Evolutionary conservation across 2,113 vertebrate species (phyloP), one percentile per base, ranked within the genome.

Genomic region (Carettochelys insculpta): DNA sequence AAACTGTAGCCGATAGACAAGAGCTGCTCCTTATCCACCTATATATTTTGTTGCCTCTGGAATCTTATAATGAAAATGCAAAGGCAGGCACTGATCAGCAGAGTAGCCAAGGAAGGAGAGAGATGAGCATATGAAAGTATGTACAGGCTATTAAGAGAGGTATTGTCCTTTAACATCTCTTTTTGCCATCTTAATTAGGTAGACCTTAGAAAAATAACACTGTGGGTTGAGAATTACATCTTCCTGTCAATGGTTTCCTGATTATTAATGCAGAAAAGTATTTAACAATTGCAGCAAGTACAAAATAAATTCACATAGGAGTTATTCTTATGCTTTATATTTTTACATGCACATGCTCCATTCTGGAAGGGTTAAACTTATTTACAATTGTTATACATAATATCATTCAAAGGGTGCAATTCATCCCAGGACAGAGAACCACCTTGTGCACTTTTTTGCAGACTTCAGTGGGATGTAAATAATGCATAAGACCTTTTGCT

Each of bases 31-130:
- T 88, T 52, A 50, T 93, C 82, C 91, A 43, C 13, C 14, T 48
- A 0, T 1, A 11, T 81, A 54, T 19, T 89, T 89, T 41, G 12
- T 75, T 75, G 82, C 4, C 3, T 91, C n/a, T 87, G 13, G 1
- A 41, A 3, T 79, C 1, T 83, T 92, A 90, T 56, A 86, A 83
- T 38, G 76, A 73, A 45, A 2, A 73, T 45, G 22, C 38, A 73
- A 45, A 41, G 12, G 24, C 25, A 41, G 27, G 6, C 68, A 43
- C 38, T 25, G 68, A 43, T 73, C 68, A 38, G 68, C 38, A 5
- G 0, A 4, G 1, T 6, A 48, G 3, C 38, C 2, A 6, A 92
- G 1, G 10, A 82, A 8, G 8, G 50, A 85, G 12, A 81, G 1
- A 52, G 89, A 80, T 2, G 83, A 20, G 12, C 2, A 3, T 7